Conservation (phyloP, 2,113 vertebrate species). For the Dicrurus megarhynchus region DNA sequence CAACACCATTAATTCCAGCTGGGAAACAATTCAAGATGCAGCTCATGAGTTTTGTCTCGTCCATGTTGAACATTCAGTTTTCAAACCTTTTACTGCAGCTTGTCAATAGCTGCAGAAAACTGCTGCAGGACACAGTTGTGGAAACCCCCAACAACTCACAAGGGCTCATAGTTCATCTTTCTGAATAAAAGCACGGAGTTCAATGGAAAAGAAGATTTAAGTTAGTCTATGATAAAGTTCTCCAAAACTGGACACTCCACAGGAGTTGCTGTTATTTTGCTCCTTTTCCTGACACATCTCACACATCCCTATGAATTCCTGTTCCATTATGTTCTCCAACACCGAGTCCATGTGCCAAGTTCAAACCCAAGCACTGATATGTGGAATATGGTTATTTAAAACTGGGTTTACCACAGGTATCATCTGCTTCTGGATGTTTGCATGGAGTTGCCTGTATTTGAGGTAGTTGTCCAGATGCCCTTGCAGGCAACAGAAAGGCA, state of each 20-base stretch:
- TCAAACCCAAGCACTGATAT: background rate
- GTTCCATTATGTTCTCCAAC: background rate
- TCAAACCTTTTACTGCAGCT: background rate
- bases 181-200: background rate
- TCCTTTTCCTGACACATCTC: background rate
- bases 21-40: background rate
- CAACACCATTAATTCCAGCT: constrained; percentile 15
- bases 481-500: background rate
- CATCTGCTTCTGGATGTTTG: background rate
- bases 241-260: background rate
- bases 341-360: background rate
- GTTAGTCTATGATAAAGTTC: background rate
- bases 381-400: background rate
- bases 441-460: background rate
- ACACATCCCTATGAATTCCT: background rate
- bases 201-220: background rate
- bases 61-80: background rate
- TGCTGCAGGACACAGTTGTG: background rate
- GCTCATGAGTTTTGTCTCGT: background rate
- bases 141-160: background rate
- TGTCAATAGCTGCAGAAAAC: background rate
- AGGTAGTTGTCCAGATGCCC: background rate
- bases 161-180: background rate
- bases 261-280: background rate
- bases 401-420: accelerated